These are phyloP conservation scores for human DNA, from an alignment of 2,113 vertebrate species.

Conservation along the genomic window DNA sequence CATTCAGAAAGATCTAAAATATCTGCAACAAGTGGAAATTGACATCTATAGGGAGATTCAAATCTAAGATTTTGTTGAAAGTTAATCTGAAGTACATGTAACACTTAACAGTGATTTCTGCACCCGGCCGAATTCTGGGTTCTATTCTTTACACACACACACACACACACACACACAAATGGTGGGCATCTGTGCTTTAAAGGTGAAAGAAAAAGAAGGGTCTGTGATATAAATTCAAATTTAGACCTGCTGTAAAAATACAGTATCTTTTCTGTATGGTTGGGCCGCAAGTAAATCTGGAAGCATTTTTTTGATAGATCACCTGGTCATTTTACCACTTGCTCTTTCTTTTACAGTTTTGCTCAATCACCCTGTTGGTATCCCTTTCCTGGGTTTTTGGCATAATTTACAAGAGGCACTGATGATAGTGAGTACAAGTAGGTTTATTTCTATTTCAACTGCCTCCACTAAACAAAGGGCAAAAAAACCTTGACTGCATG, in stretches of 20 bases:
- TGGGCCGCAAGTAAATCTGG: not conserved
- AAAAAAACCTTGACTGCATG: not conserved
- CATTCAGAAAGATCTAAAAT: not conserved
- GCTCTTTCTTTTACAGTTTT: not conserved
- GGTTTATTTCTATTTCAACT: not conserved
- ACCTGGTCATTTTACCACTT: not conserved
- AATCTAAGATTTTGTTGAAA: not conserved
- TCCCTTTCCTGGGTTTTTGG: not conserved
- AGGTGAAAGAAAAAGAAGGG: not conserved
- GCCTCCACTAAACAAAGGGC: not conserved
- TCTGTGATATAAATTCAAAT: not conserved
- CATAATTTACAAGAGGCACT: not conserved
- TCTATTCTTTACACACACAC: not conserved
- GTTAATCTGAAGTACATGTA: not conserved
- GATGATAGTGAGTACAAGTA: not conserved
- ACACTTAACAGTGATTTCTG: too few relatives aligned
- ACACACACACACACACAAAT: too few relatives aligned
- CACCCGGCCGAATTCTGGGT: not conserved
- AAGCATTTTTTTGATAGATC: not conserved
- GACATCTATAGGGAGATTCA: not conserved
- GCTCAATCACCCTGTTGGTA: not conserved
- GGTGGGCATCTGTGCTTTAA: not conserved
- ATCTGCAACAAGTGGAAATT: not conserved
- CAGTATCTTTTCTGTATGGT: not conserved
- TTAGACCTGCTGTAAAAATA: not conserved